Evolutionary conservation across 2,797 vertebrate species (phyloP), one percentile per base, ranked within the genome.

Genomic region (Catamblyrhynchus diadema): DNA sequence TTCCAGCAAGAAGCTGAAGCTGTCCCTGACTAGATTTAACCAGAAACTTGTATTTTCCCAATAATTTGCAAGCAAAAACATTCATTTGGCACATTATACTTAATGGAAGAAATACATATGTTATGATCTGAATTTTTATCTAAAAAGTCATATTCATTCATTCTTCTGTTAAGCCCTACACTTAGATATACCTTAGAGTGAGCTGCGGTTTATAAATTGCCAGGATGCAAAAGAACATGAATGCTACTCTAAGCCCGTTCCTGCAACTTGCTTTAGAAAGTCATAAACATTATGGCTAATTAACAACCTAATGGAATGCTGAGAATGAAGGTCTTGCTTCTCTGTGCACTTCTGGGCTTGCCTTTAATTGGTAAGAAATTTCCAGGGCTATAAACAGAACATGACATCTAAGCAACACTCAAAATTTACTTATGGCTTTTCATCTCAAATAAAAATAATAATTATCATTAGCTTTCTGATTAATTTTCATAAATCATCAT

Each of bases 201-300:
- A 77, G 22, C 18, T 53, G 33, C 50, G 91, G 51, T 83, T 81
- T 78, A 74, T 57, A 81, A 82, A 78, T 13, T 81, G 15, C 32
- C 51, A 86, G 69, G 59, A 62, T 11, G 45, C 54, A 66, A 91
- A 95, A 85, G 47, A 86, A 66, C 0, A 0, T 54, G 27, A 65
- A 69, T 69, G 65, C 59, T 83, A 83, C 41, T 78, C n/a, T 83
- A 81, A 61, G 33, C 22, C 13, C 2, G 8, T 56, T 90, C 45
- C 70, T 91, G 47, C 12, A 81, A 79, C 80, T 81, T 91, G 28
- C 61, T 90, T 72, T 79, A 84, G 70, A 94, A 96, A 94, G 66
- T 79, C 85, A 94, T 81, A 96, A 96, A 84, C 51, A 90, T 90
- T 91, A 91, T 42, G 69, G 51, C 33, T 91, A 94, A 96, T 95